Conservation (phyloP, 2,797 vertebrate species). For the Catamblyrhynchus diadema region DNA sequence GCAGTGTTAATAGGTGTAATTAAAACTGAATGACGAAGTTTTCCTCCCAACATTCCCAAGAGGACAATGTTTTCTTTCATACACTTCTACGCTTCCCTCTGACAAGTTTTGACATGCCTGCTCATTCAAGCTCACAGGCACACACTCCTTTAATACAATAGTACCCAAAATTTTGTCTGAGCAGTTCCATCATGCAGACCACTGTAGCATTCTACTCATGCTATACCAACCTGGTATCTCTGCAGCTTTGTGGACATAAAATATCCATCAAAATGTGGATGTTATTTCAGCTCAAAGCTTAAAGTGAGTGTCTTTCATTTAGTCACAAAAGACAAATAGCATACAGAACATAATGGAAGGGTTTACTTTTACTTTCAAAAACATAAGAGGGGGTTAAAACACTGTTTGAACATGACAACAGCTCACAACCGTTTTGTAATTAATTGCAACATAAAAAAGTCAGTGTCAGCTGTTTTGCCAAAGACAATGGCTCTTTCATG, state of each 20-base stretch:
- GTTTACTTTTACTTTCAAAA: background rate
- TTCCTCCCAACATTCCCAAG: background rate
- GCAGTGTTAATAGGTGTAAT: slow-evolving; percentile 5
- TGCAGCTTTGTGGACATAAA: background rate
- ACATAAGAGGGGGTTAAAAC: background rate
- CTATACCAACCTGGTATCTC: background rate
- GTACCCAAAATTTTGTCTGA: background rate
- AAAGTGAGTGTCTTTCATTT: background rate
- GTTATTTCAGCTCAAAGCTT: background rate
- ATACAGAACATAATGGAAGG: background rate
- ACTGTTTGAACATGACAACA: background rate
- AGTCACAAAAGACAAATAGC: background rate
- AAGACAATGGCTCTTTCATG: slow-evolving; percentile 63
- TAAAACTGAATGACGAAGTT: slow-evolving; percentile 14
- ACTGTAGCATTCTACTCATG: background rate
- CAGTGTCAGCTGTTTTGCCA: slow-evolving; percentile 17
- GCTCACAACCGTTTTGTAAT: background rate
- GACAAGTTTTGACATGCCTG: slow-evolving; percentile 3
- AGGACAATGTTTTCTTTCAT: slow-evolving; percentile 41
- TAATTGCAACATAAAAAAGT: background rate
- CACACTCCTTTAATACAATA: background rate
- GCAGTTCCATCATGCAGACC: background rate
- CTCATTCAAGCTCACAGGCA: background rate
- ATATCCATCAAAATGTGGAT: background rate
- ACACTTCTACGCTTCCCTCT: background rate